phyloP scores from a whole-genome alignment of 1,140 invertebrate species.

The Saccostrea echinata region DNA sequence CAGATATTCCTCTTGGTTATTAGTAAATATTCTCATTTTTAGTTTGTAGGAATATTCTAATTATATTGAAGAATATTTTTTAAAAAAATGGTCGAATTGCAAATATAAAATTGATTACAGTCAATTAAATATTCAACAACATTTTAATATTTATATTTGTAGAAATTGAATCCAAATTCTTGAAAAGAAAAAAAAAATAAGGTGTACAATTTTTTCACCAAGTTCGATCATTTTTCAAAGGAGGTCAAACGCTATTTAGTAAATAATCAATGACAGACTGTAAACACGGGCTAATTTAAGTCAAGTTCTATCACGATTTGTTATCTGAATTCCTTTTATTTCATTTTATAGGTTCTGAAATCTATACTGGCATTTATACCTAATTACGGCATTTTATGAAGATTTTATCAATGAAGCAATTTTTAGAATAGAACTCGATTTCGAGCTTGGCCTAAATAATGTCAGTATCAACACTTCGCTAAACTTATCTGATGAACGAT shows the following conservation, averaged over 20 bases:
- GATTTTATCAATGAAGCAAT: constrained; percentile 35
- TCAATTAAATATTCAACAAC: no score
- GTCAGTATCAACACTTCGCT: constrained; percentile 19
- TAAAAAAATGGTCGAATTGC: background rate
- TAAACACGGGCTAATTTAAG: constrained; percentile 15
- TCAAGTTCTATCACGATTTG: constrained; percentile 5
- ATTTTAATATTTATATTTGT: no score
- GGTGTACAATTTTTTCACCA: no score
- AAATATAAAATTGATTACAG: no score
- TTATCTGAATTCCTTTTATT: constrained; percentile 36
- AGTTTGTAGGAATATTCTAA: background rate
- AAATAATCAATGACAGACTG: constrained; percentile 18
- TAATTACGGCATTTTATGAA: constrained; percentile 42
- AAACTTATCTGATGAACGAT: constrained; percentile 23
- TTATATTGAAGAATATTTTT: background rate
- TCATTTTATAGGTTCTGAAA: constrained; percentile 52
- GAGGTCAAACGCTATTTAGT: constrained; percentile 1
- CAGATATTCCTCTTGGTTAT: no score
- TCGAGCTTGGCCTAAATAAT: constrained; percentile 27
- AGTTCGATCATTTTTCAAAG: background rate
- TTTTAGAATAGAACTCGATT: constrained; percentile 9
- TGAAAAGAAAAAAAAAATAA: no score
- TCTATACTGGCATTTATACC: constrained; percentile 55
- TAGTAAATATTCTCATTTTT: no score
- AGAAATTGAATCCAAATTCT: no score